Evolutionary conservation across 1,140 invertebrate genomes (phyloP), one percentile per base, ranked within the genome.

Genomic region (Himalopsyche phryganea): DNA sequence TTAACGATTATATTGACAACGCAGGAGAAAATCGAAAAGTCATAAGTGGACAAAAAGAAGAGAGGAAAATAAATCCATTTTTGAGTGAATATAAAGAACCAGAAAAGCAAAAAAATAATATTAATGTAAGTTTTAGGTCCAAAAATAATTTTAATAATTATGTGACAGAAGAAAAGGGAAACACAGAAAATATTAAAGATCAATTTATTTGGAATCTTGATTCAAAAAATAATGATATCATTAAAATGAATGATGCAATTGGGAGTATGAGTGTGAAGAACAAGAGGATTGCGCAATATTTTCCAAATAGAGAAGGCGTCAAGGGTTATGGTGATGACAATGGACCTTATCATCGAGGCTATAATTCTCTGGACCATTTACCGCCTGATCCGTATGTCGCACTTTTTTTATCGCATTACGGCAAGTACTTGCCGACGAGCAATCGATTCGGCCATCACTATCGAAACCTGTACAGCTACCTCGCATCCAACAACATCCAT

Each of bases 401-500:
- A 32, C 74, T 84, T 23, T 68, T 83, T 41, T 67, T 85, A 28
- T 84, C 82, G 2, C 81, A 83, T 65, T 84, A 84, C 68, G 83
- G 82, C 1, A 73, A 76, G 55, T 84, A 85, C 63, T 60, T 82
- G 23, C 73, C 77, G 1, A 70, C 70, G 23, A 48, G 62, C 9
- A 71, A 68, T 47, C 70, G 71, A 7, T 58, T 68, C 42, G 66
- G 65, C 4, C 65, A 62, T 40, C 70, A 73, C 52, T 76, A 76
- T 45, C 71, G 71, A 28, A 80, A 81, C 60, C 62, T 83, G 19
- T 84, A 84, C 58, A 80, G 81, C 1, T 80, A 84, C 66, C 68
- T 76, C 52, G 81, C 82, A 3, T 74, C 77, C 17, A 84, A 85
- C 65, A 83, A 84, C 68, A 81, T 83, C 51, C 81, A 84, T 63